These are phyloP conservation scores for Strigops habroptila DNA, from an alignment of 2,113 vertebrate species.

Conservation along the genomic window DNA sequence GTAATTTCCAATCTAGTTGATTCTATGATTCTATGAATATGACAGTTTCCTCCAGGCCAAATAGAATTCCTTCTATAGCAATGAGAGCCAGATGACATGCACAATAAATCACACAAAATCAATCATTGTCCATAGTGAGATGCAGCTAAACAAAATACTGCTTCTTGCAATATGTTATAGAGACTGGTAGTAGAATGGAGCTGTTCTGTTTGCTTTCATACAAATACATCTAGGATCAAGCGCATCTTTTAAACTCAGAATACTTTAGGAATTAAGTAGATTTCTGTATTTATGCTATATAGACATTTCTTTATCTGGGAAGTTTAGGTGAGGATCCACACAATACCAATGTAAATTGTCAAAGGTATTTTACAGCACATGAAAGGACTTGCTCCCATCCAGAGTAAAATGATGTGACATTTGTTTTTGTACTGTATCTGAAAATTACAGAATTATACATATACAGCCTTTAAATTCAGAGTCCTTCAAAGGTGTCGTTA, in stretches of 20 bases:
- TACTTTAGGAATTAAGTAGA: background rate
- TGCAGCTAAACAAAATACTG: background rate
- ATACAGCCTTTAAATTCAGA: background rate
- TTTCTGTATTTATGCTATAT: background rate
- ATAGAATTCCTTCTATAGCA: background rate
- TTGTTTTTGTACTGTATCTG: background rate
- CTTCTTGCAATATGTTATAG: background rate
- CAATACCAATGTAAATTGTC: background rate
- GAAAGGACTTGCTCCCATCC: background rate
- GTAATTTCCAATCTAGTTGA: background rate
- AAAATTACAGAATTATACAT: background rate
- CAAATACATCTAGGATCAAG: background rate
- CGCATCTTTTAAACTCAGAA: background rate
- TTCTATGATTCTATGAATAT: background rate
- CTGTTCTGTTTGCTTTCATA: background rate
- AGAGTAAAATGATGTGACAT: background rate
- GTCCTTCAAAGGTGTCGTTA: background rate
- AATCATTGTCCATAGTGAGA: background rate
- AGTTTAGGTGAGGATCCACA: background rate
- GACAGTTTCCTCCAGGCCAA: background rate
- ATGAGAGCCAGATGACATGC: background rate
- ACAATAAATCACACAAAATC: background rate
- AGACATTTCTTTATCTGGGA: background rate
- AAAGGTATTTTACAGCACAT: rapidly evolving
- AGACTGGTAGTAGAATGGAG: background rate